Evolutionary conservation across 2,113 vertebrate genomes (phyloP), one percentile per base, ranked within the genome.

Genomic region (Nansenia antarctica): DNA sequence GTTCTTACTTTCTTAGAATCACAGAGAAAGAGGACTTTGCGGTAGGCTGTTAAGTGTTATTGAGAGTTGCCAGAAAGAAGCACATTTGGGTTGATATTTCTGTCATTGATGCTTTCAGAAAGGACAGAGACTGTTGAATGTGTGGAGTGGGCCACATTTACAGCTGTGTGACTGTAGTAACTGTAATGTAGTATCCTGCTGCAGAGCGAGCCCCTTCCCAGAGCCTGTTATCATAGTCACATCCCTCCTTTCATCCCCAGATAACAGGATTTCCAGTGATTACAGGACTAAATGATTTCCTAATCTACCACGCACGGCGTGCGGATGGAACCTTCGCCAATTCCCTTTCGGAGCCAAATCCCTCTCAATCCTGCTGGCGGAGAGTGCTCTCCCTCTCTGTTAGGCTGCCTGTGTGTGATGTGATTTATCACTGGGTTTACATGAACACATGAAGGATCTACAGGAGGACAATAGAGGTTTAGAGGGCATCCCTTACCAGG

Each of bases 231-330:
- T n/a, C n/a, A n/a, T n/a, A n/a, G n/a, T 27, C 18, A 45, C 42
- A 59, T 52, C 52, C 22, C 42, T 42, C 14, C 3, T 35, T 62
- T 64, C 62, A 30, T 65, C 63, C 67, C 54, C 57, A 59, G 72
- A 72, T 67, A 72, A 79, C 65, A 62, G 65, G 62, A 69, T 78
- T 75, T 14, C 18, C 69, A 69, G 72, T 67, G 61, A 83, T 80
- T 73, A 73, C 37, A 64, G 63, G 42, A 54, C 53, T 69, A 70
- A 75, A 80, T 74, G 71, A 64, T 73, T 73, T 83, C 75, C 53
- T 80, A 83, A 78, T 83, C 74, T 63, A 22, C 49, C 54, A 61
- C 52, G 59, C 68, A 80, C 54, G 69, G 67, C 71, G 58, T 31
- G 35, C 60, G 73, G 42, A 72, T 64, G 63, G 57, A 76, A 67